Base-by-base conservation (phyloP, 2,888 invertebrate species). In the Leptopilina syphax region DNA sequence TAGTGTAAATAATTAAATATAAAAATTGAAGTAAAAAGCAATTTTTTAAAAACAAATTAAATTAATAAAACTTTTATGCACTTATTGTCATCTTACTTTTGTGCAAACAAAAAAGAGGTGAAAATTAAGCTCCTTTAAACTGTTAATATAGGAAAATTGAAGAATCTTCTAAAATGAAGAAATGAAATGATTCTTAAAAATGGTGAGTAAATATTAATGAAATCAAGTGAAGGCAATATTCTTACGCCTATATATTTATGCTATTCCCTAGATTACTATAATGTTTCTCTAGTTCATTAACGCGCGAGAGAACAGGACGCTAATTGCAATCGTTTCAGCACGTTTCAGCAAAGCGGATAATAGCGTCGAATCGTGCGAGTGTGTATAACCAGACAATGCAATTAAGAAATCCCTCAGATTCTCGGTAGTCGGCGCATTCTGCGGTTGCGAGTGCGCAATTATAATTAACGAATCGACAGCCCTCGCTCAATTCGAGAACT, bases 381-480 rank as follows among this genome's bases (percentile, higher is more conserved):
- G 73, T 73, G 73, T 73, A 73, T 60, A 76, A 80, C 81, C 86
- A 85, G 86, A 85, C 88, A 82, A 84, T 83, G 89, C 89, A 90
- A 90, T 90, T 90, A 89, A 90, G 89, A 86, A 90, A 90, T 90
- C 90, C 87, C 89, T 83, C 90, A 88, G 89, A 90, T 90, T 90
- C 90, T 86, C 85, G 89, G 89, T 90, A 89, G 86, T 87, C 86
- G 77, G 66, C 77, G 65, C 79, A 54, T 57, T 78, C 67, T 70
- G 78, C 82, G 77, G 83, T 82, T 68, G 83, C 80, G 83, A 79
- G 82, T 83, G 85, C 84, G 87, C 89, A 91, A 90, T 91, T 91
- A 91, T 88, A 90, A 90, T 91, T 90, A 91, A 86, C 88, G 88
- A 90, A 91, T 91, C 90, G 90, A 90, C 91, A 88, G 86, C 86